Base-by-base conservation (phyloP, 2,797 vertebrate species). In the Lepidocolaptes lacrymiger region DNA sequence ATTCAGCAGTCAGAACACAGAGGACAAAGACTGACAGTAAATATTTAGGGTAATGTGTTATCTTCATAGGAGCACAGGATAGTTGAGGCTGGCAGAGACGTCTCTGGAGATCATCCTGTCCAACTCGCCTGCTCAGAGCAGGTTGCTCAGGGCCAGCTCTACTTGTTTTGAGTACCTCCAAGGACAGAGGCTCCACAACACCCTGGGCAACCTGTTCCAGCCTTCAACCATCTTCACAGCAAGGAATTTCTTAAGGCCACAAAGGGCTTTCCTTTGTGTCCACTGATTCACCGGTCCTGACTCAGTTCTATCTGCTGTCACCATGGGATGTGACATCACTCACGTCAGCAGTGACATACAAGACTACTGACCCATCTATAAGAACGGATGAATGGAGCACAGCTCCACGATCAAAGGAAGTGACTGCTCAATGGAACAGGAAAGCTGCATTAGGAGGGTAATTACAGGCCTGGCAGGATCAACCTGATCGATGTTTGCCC, bases 231-330 rank as follows among this genome's bases (percentile, higher is more conserved):
- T 9, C 34, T 66, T 81, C 66, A 32, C n/a, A 55, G 59, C 2
- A 9, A 84, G 76, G 51, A 83, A 85, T 36, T 78, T 78, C 91
- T 54, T 61, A 36, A 78, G 85, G 62, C 84, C 89, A 46, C 54
- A 22, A 37, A 91, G 43, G 24, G 85, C 71, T 93, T 74, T 91
- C 74, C 71, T 96, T 66, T 17, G 62, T 41, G 89, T 34, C 91
- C 85, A 79, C 6, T 94, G 93, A 96, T 93, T 94, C 95, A 95
- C 58, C 6, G 93, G 88, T 82, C 85, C 85, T 91, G 97, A 98
- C 59, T 97, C 93, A 95, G 93, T 41, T 54, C 86, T 71, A 74
- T 34, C 56, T 43, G 93, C 82, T 89, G 90, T 83, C 96, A 95
- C 88, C 91, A 41, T 39, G 95, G 95, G 96, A 95, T 81, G 86